phyloP scores from a whole-genome alignment of 2,888 invertebrate genomes.

The Pocota personata region DNA sequence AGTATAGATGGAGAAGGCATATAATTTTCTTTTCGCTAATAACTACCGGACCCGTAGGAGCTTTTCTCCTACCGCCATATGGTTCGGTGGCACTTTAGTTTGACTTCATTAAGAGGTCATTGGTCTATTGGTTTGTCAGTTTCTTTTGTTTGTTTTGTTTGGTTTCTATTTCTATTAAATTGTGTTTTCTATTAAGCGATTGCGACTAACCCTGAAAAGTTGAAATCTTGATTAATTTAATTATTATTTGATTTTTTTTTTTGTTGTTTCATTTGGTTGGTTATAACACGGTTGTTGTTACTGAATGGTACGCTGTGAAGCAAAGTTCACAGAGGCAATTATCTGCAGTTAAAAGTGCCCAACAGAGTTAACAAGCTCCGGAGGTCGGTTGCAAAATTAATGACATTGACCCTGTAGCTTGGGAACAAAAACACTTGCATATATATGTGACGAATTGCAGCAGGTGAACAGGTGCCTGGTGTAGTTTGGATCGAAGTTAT shows the following conservation, averaged over 20 bases:
- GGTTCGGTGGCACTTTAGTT: not conserved
- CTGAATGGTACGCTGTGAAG: not conserved
- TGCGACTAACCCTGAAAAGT: conserved; percentile 14
- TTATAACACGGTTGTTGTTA: not conserved
- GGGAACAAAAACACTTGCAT: not conserved
- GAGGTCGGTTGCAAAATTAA: not conserved
- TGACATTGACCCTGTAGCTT: not conserved
- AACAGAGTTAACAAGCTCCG: not conserved
- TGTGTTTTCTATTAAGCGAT: not conserved
- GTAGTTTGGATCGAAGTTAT: too few relatives aligned
- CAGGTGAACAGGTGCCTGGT: too few relatives aligned
- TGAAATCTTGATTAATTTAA: not conserved
- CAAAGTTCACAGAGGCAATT: not conserved
- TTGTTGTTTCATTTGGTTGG: not conserved
- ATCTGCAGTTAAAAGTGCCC: not conserved
- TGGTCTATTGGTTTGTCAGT: conserved; percentile 3
- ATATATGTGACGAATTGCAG: not conserved
- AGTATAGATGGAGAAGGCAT: not conserved
- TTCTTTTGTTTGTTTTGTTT: too few relatives aligned
- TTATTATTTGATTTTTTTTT: not conserved
- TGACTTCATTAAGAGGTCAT: conserved; percentile 19
- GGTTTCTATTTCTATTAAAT: conserved; percentile 16
- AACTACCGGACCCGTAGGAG: not conserved
- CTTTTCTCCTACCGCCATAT: conserved; percentile 8
- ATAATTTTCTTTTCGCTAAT: not conserved